These are phyloP conservation scores for Deroplatys truncata DNA, from an alignment of 2,888 invertebrate species.

Conservation along the genomic window DNA sequence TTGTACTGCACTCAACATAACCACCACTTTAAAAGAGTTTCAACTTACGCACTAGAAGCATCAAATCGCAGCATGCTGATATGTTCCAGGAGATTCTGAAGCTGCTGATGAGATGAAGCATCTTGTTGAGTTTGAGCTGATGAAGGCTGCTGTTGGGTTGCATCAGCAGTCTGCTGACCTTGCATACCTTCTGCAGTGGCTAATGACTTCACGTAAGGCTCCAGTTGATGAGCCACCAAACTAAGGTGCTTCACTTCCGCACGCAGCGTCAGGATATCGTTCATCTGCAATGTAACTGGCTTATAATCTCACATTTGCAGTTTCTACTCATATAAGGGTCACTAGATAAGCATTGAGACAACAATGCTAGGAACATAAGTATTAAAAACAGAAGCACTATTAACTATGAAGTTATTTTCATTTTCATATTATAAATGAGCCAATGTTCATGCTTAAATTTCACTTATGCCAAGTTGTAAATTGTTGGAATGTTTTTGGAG, in stretches of 20 bases:
- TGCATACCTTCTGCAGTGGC: slow-evolving; percentile 39
- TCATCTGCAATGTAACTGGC: slow-evolving; percentile 50
- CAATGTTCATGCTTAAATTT: too few relatives aligned
- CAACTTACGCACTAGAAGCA: slow-evolving; percentile 21
- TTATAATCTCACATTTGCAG: too few relatives aligned
- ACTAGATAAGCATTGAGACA: too few relatives aligned
- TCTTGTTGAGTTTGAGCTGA: slow-evolving; percentile 25
- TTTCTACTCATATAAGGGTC: too few relatives aligned
- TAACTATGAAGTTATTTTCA: too few relatives aligned
- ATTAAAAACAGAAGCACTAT: too few relatives aligned
- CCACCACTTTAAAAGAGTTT: neutral
- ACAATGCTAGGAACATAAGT: too few relatives aligned
- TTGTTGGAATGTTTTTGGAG: too few relatives aligned
- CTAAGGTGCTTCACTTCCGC: slow-evolving; percentile 63
- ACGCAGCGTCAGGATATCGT: slow-evolving; percentile 59
- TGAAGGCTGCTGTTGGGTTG: slow-evolving; percentile 40
- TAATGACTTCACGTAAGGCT: slow-evolving; percentile 60
- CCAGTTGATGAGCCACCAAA: slow-evolving; percentile 58
- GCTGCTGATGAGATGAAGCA: slow-evolving; percentile 43
- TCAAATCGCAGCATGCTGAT: slow-evolving; percentile 45
- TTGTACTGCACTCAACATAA: too few relatives aligned
- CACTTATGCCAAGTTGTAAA: too few relatives aligned
- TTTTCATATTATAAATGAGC: too few relatives aligned
- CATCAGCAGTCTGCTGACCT: slow-evolving; percentile 38
- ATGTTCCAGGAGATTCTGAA: slow-evolving; percentile 53